A percentile compares a stretch with the other conserved stretches of the same genome.
These are phyloP conservation scores for Drosophila funebris DNA, from an alignment of 1,140 invertebrate genomes.

Conservation along the genomic window DNA sequence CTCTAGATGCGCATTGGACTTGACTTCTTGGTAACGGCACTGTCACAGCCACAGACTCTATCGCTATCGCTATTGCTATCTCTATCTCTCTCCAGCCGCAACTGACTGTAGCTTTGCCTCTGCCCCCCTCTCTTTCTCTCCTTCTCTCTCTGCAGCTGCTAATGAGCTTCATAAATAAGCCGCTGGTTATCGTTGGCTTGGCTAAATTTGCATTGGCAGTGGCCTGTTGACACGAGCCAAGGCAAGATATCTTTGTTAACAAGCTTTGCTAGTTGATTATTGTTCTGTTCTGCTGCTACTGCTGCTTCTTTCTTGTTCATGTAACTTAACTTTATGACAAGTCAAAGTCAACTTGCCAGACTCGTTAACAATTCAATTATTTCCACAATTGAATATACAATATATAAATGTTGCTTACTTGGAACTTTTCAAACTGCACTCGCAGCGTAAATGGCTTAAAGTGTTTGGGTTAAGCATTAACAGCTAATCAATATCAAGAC, in stretches of 20 bases:
- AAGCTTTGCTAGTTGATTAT: constrained; percentile 24
- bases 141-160: constrained; percentile 35
- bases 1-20: constrained; percentile 57
- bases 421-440: neutral
- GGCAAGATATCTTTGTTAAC: constrained; percentile 63
- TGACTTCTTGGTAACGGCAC: constrained; percentile 65
- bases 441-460: neutral
- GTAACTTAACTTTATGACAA: constrained; percentile 46
- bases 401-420: neutral
- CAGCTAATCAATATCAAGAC: constrained; percentile 1
- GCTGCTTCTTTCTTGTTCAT: constrained; percentile 9
- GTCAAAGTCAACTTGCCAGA: constrained; percentile 32
- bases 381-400: too few relatives aligned
- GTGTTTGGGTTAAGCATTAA: constrained; percentile 9
- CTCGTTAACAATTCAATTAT: neutral
- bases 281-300: neutral
- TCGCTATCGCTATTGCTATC: neutral
- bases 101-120: too few relatives aligned
- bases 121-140: neutral
- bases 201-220: constrained; percentile 72
- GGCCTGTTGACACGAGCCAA: constrained; percentile 39
- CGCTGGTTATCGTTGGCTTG: constrained; percentile 46
- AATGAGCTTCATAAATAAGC: constrained; percentile 76
- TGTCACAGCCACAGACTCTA: neutral
- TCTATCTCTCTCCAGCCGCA: neutral